Evolutionary conservation across 2,113 vertebrate species (phyloP).

Genomic region (Porphyrio hochstetteri): DNA sequence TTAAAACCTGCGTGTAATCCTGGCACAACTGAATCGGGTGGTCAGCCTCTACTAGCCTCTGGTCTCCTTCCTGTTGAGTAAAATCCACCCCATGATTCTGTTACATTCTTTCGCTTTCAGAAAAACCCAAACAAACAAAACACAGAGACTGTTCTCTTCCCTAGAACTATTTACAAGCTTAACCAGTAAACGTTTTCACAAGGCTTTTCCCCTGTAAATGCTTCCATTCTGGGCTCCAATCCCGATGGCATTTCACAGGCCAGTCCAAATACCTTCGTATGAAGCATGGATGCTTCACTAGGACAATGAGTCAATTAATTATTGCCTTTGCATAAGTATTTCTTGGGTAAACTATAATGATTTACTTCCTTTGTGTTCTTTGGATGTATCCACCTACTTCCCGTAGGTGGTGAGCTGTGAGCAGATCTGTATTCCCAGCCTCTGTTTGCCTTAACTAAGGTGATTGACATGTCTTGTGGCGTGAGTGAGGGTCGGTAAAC

Average conservation of each 20-base stretch:
- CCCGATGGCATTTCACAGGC: neutral
- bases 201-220: neutral
- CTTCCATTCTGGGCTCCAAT: neutral
- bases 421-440: neutral
- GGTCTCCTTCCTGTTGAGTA: neutral
- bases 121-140: neutral
- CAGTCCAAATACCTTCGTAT: neutral
- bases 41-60: neutral
- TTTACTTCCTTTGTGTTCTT: neutral
- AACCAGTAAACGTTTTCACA: neutral
- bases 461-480: neutral
- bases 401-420: neutral
- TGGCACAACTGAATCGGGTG: neutral
- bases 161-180: neutral
- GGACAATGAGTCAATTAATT: neutral
- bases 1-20: neutral
- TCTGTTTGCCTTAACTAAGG: neutral
- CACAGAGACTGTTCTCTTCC: neutral
- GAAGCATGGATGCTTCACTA: neutral
- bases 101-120: neutral
- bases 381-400: neutral
- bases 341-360: neutral
- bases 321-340: neutral
- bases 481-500: neutral
- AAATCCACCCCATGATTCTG: neutral